phyloP scores from a whole-genome alignment of 2,113 vertebrate genomes.

The Columbina picui region DNA sequence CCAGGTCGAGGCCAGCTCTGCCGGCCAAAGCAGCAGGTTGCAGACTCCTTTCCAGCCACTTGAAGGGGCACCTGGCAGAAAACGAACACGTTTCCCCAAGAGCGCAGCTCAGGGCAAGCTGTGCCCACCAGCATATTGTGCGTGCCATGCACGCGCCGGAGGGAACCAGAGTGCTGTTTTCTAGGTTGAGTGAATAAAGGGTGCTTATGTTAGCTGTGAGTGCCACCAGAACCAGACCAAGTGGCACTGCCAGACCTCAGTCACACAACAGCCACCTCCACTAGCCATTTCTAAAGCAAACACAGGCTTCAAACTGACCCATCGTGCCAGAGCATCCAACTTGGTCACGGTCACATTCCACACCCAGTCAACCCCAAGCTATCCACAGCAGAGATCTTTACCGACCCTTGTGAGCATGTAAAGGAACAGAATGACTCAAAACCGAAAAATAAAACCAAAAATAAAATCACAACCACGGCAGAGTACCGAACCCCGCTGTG shows the following conservation, averaged over 20 bases:
- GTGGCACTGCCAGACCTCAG: neutral
- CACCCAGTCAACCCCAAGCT: neutral
- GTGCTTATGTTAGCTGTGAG: neutral
- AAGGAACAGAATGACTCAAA: neutral
- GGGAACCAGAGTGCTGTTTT: neutral
- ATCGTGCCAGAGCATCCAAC: neutral
- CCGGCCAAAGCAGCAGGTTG: neutral
- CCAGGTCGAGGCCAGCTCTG: neutral
- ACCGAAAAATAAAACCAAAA: neutral
- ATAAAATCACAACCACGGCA: neutral
- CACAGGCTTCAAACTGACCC: neutral
- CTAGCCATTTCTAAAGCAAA: neutral
- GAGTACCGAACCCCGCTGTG: rapidly evolving
- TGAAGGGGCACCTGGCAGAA: neutral
- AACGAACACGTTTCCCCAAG: rapidly evolving
- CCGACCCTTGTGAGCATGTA: neutral
- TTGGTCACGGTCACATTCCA: neutral
- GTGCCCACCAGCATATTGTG: rapidly evolving
- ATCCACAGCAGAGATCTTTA: neutral
- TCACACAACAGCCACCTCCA: neutral
- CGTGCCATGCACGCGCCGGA: rapidly evolving
- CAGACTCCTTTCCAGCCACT: neutral
- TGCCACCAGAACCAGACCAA: neutral
- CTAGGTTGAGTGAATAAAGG: neutral
- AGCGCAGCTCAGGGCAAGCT: neutral